Evolutionary conservation across 2,888 invertebrate species (phyloP), one percentile per base, ranked within the genome.

Genomic region (Mythimna impura): DNA sequence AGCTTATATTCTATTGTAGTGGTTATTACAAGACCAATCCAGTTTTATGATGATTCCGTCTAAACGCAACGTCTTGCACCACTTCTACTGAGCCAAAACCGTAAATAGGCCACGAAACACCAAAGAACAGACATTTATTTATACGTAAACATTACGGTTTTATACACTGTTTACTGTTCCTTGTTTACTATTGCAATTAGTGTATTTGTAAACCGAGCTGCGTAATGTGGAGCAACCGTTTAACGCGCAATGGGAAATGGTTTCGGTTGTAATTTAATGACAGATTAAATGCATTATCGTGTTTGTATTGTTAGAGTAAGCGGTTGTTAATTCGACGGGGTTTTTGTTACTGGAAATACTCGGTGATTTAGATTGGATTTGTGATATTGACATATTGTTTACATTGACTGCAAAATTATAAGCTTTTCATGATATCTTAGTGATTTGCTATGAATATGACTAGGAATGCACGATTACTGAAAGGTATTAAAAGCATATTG

Each of bases 181-280:
- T 57, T 67, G 82, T 82, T 85, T 80, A 82, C 82, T 78, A 68
- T 82, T 64, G 63, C 73, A 80, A 85, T 85, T 85, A 80, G 82
- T 73, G 62, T 66, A 76, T 77, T 70, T 73, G 73, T 83, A 77
- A 78, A 83, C 79, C 17, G 58, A 67, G 22, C 68, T 74, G 4
- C 58, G 69, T 78, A 63, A 71, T 73, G 50, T 71, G 54, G 66
- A 62, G 60, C 67, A 78, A n/a, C 5, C 25, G 64, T 71, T 78
- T 69, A 55, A 57, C 30, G 30, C 36, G 57, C 8, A 58, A 68
- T 62, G 64, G 62, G 22, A 10, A 68, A 71, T 65, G 61, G 66
- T 60, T 80, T 73, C 57, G 63, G 54, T 66, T 47, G 73, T 78
- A 63, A 73, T 73, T 81, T 81, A 78, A 81, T 81, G 82, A 73